A percentile compares a stretch with the other conserved stretches of the same genome.
These are phyloP conservation scores for Philereme transversata DNA, from an alignment of 2,888 invertebrate species.

Conservation along the genomic window DNA sequence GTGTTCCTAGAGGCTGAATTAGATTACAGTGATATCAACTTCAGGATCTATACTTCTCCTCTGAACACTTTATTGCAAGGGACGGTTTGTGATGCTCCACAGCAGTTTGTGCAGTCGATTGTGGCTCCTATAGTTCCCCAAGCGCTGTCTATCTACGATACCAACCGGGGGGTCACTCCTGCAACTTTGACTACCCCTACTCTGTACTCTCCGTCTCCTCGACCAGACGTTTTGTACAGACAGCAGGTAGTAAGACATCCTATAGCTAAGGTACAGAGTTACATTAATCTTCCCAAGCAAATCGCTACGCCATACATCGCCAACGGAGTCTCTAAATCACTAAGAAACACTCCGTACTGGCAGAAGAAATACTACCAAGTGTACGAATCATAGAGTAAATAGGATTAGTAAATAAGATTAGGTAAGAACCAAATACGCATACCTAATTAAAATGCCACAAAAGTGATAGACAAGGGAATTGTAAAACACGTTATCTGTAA, in stretches of 20 bases:
- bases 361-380: conserved; percentile 53
- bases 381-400: conserved; percentile 44
- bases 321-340: conserved; percentile 24
- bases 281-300: conserved; percentile 49
- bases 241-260: conserved; percentile 41
- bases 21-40: conserved; percentile 90
- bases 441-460: conserved; percentile 12
- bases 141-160: conserved; percentile 36
- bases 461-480: not conserved
- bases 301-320: conserved; percentile 41
- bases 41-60: conserved; percentile 89
- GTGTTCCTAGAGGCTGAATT: conserved; percentile 88
- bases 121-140: conserved; percentile 33
- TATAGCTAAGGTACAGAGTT: conserved; percentile 48
- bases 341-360: conserved; percentile 54
- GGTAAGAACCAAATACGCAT: conserved; percentile 24
- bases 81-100: conserved; percentile 87
- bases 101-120: conserved; percentile 29
- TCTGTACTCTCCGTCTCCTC: conserved; percentile 37
- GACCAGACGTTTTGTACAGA: conserved; percentile 31
- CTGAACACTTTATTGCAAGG: conserved; percentile 86
- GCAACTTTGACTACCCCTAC: conserved; percentile 35
- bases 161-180: conserved; percentile 37
- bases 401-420: conserved; percentile 22
- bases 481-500: not conserved